Percentiles rank a stretch among this genome's conserved stretches.
Conservation (phyloP, 2,113 vertebrate genomes). For the Odobenus rosmarus region DNA sequence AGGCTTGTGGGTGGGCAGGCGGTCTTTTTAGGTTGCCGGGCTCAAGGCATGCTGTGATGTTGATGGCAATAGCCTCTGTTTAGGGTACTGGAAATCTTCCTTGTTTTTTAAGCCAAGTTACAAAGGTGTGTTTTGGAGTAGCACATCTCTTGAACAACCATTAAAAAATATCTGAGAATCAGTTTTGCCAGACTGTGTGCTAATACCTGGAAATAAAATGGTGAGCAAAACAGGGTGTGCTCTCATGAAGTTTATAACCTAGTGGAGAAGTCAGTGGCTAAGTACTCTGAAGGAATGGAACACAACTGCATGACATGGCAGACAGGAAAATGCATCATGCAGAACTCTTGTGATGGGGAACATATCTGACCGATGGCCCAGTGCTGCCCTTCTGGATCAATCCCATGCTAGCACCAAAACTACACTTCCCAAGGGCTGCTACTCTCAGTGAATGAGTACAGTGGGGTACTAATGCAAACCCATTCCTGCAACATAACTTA, state of each 20-base stretch:
- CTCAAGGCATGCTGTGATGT: not conserved
- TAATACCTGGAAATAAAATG: not conserved
- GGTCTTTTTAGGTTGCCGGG: not conserved
- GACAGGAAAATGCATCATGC: not conserved
- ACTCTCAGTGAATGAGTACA: not conserved
- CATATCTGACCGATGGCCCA: not conserved
- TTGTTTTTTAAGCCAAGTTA: not conserved
- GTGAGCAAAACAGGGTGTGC: not conserved
- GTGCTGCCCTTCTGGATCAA: not conserved
- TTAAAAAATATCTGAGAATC: slow-evolving; percentile 5
- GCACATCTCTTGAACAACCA: not conserved
- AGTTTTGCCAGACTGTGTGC: not conserved
- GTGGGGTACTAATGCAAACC: not conserved
- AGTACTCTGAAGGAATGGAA: not conserved
- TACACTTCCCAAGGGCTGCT: not conserved
- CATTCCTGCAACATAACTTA: not conserved
- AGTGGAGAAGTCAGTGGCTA: not conserved
- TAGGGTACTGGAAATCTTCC: not conserved
- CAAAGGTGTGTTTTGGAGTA: not conserved
- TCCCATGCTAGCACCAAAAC: not conserved
- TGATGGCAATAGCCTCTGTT: not conserved
- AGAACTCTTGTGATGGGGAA: not conserved
- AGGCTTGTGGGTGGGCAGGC: not conserved
- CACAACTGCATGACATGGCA: too few relatives aligned
- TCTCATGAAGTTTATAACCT: not conserved